Evolutionary conservation across 1,140 invertebrate genomes (phyloP), one percentile per base, ranked within the genome.

Genomic region (Aphelenchoides besseyi): DNA sequence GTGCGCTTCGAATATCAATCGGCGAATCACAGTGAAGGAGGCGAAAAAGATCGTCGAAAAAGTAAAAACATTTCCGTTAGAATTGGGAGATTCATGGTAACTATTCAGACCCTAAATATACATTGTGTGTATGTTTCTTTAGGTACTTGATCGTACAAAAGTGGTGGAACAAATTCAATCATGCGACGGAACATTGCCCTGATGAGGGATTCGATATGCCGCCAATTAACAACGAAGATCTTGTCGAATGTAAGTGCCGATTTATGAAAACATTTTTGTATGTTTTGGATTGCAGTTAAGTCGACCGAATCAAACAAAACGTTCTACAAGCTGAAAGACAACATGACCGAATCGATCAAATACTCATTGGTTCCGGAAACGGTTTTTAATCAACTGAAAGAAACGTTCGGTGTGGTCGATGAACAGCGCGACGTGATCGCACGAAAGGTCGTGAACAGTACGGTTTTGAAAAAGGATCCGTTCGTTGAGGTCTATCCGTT

Each of bases 401-500:
- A 63, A 12, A 26, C 32, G 26, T 84, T 68, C 32, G 80, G 72
- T 1, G 53, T 84, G 8, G 76, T 71, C 5, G 37, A 69, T 9
- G 69, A 70, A 32, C 41, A 78, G 2, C 69, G 82, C n/a, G 80
- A 81, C 52, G 68, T 68, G 0, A 82, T 81, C 32, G 0, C 29
- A 23, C 54, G 80, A 16, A 37, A 41, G 1, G 80, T 82, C 23
- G 70, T 81, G 33, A 16, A 53, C 26, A 77, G 74, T 0, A 79
- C 74, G 23, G 52, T 80, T 9, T n/a, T 82, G n/a, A 23, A 41
- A 26, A 33, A 53, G 26, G 41, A 73, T 2, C 16, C 30, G 2
- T 61, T 69, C 28, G 57, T 83, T 26, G 80, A 81, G 68, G 59
- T 82, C 1, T 81, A 81, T 48, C 80, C 79, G 3, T 35, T 77